Conservation (phyloP, 2,113 vertebrate species). For the Butorides virescens region DNA sequence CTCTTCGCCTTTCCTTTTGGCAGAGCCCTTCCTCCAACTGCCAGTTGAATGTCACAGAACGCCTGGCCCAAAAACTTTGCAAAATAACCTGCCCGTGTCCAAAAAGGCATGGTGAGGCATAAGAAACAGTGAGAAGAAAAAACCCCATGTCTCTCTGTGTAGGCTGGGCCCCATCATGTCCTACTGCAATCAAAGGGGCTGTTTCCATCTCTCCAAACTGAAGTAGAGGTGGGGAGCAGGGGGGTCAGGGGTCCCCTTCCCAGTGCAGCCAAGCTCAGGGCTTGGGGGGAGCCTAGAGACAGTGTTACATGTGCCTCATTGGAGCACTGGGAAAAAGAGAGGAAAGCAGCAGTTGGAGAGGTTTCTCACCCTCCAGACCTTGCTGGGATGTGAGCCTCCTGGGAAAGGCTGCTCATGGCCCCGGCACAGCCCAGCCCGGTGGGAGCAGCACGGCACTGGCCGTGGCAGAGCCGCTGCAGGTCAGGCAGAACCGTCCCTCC, state of each 20-base stretch:
- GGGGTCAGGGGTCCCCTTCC: background rate
- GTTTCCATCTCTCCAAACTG: background rate
- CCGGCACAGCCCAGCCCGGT: background rate
- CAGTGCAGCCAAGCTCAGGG: fast-evolving
- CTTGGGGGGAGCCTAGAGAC: background rate
- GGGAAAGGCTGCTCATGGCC: background rate
- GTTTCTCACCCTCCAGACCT: background rate
- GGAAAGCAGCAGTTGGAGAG: background rate
- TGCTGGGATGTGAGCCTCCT: fast-evolving
- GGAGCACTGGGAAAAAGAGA: fast-evolving
- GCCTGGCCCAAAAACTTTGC: background rate
- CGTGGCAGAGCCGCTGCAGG: fast-evolving
- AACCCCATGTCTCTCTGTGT: fast-evolving
- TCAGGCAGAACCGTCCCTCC: background rate
- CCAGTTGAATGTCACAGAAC: background rate
- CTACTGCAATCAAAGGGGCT: background rate
- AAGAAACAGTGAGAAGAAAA: background rate
- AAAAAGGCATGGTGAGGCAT: fast-evolving
- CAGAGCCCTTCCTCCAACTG: background rate
- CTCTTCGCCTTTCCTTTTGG: background rate
- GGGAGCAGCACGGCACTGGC: background rate
- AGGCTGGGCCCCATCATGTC: background rate
- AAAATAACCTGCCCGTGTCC: background rate
- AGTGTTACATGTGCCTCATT: background rate
- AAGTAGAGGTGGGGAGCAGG: background rate